Base-by-base conservation (phyloP, 2,888 invertebrate genomes). In the Stratiomys singularior region DNA sequence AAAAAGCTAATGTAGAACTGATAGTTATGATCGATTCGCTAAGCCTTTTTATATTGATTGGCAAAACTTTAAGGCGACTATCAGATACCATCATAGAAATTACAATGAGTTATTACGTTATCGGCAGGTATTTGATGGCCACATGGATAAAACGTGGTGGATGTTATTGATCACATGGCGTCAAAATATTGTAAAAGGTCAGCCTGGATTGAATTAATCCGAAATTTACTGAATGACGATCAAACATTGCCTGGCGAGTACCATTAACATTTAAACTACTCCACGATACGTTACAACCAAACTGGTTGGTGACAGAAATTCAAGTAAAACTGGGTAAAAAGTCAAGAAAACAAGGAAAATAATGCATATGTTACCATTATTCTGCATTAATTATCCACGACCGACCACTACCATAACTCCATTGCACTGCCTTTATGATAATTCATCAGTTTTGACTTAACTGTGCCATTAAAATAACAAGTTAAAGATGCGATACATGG, bases 211-310 rank as follows among this genome's bases (percentile, higher is more conserved):
- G 69, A 28, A 30, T 15, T 27, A 28, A 52, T 56, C 27, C 30
- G 18, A 9, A 72, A 56, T 9, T 72, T 71, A 21, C 23, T 25
- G 27, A 72, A 72, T 28, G 47, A n/a, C 56, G 25, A 30, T 72
- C 64, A n/a, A 23, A 27, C 13, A 56, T 72, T 56, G 28, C 72
- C n/a, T 30, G 56, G 1, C 58, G 74, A 58, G 21, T 4, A 74
- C 60, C 74, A 37, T 74, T 74, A 74, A 74, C 74, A 74, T 74
- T 74, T 74, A 74, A 74, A 60, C n/a, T 27, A n/a, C 25, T 74
- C 9, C 23, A 72, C 27, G 25, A 30, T 28, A 72, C 21, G 18
- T 21, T 30, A 56, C 58, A 15, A 72, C 18, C 18, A 60, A 74
- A 60, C 74, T 30, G 74, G 74, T 74, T 74, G 30, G 30, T 37